These are phyloP conservation scores for Scyliorhinus canicula DNA, from an alignment of 2,797 vertebrate species.

Conservation along the genomic window DNA sequence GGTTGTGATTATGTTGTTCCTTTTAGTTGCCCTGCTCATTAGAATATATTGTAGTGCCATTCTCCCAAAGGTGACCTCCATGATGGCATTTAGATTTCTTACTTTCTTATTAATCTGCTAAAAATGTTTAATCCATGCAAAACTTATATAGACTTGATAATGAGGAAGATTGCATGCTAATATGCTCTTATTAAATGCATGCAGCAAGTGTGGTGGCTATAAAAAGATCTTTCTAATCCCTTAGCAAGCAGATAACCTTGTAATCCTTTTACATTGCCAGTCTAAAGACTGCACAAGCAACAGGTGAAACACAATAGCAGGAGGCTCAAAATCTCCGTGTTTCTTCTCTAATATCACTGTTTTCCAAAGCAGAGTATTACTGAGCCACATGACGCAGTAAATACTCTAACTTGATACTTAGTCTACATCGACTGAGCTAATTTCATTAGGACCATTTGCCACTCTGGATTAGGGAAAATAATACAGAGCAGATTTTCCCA, in stretches of 20 bases:
- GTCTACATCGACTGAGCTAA: neutral
- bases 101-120: neutral
- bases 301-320: neutral
- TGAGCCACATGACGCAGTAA: neutral
- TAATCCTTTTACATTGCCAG: neutral
- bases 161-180: neutral
- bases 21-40: neutral
- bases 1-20: neutral
- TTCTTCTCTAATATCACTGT: neutral
- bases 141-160: slow-evolving; percentile 26
- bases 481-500: neutral
- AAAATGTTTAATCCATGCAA: neutral
- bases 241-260: slow-evolving; percentile 20
- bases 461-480: neutral
- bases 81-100: neutral
- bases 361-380: neutral
- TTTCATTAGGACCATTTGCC: neutral
- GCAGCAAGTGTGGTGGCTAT: neutral
- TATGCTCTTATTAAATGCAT: neutral
- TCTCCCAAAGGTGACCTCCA: neutral
- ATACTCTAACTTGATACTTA: neutral
- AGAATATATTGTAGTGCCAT: neutral
- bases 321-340: neutral
- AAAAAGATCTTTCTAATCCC: slow-evolving; percentile 32
- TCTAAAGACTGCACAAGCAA: neutral